Percentiles rank a stretch among this genome's conserved stretches.
phyloP scores from a whole-genome alignment of 2,113 vertebrate species.

The Pomatorhinus ruficollis region DNA sequence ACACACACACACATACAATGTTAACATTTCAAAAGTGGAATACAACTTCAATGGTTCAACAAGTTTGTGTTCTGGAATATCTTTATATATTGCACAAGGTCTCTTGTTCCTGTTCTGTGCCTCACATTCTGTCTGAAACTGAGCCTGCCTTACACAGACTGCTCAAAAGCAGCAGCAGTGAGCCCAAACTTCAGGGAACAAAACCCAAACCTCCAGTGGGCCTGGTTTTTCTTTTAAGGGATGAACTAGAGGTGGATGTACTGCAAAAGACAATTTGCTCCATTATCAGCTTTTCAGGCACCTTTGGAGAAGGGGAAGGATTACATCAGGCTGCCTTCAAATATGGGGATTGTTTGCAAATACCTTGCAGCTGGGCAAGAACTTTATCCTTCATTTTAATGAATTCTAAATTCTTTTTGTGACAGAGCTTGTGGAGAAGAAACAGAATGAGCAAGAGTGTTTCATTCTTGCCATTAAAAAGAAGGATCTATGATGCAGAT shows the following conservation, averaged over 20 bases:
- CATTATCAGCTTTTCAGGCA: background rate
- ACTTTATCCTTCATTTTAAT: background rate
- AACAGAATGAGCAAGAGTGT: background rate
- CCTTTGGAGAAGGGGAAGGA: background rate
- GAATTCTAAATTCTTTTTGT: background rate
- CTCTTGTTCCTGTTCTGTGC: background rate
- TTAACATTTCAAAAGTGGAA: slow-evolving; percentile 32
- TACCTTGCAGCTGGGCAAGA: background rate
- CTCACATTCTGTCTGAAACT: background rate
- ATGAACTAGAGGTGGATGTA: background rate
- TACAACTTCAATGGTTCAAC: slow-evolving; percentile 32
- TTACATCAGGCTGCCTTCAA: background rate
- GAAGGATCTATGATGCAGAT: background rate
- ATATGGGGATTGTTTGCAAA: background rate
- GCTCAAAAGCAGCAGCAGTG: background rate
- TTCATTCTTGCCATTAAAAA: background rate
- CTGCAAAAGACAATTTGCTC: background rate
- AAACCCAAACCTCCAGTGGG: background rate
- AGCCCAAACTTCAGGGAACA: fast-evolving
- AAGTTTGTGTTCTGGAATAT: background rate
- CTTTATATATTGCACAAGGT: background rate
- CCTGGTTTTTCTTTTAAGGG: background rate
- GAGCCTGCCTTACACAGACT: background rate
- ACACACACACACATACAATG: background rate
- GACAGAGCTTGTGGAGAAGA: background rate